Base-by-base conservation (phyloP, 2,113 vertebrate species). In the Centropus unirufus region DNA sequence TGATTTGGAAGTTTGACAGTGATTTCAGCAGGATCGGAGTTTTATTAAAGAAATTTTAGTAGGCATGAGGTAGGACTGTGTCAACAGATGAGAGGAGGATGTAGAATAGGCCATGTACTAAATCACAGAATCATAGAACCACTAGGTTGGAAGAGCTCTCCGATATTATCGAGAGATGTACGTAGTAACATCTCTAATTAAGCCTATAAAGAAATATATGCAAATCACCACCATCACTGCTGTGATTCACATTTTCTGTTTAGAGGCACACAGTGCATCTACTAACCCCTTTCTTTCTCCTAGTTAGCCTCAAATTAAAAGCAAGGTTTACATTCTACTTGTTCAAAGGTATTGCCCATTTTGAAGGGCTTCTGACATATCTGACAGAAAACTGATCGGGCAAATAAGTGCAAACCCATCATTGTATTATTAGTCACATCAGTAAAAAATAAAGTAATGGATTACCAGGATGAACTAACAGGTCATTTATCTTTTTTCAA, bases 331-430 rank as follows among this genome's bases (percentile, higher is more conserved):
- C 21, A 54, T 68, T 75, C 39, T 64, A 23, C 14, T 39, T 81
- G 34, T 15, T 30, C 34, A 91, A 74, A 89, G 12, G 9, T 1
- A 0, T 12, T 2, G 0, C 11, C 20, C 2, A 1, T 57, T 84
- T 46, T 85, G 52, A 73, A 87, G 32, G 17, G 29, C 19, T 54
- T 54, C 52, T 78, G n/a, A 62, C 4, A 61, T 0, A 0, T 29
- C 20, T 5, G 1, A 23, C 14, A 66, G 42, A 84, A 85, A 72
- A 78, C 5, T 30, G 18, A 79, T 27, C 22, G 24, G 40, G 69
- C 11, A 42, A 85, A 29, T 79, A 63, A 92, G 7, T 84, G 11
- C 46, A 79, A 75, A 49, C 2, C 11, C 12, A 54, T 84, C 46
- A 34, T 6, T 73, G 42, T 61, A 27, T 4, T 34, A 40, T 49